Evolutionary conservation across 2,113 vertebrate species (phyloP).

Genomic region (Thymallus thymallus): DNA sequence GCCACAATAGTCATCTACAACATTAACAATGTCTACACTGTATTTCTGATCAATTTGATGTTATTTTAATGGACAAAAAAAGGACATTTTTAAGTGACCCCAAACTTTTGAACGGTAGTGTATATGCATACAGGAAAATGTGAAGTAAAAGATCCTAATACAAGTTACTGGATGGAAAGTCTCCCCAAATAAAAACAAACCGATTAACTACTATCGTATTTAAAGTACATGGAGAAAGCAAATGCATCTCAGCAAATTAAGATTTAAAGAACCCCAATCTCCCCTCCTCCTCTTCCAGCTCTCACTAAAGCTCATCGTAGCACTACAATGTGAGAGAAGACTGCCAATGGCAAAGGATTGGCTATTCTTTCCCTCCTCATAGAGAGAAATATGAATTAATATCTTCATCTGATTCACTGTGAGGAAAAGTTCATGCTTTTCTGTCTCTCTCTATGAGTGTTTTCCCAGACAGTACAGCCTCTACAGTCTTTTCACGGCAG

Average conservation of each 20-base stretch:
- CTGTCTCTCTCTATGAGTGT: conserved; percentile 50
- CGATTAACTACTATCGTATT: no score
- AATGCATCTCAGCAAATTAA: background rate
- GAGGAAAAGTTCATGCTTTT: conserved; percentile 42
- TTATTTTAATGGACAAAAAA: no score
- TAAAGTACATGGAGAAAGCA: background rate
- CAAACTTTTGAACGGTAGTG: no score
- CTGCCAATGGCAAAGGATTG: background rate
- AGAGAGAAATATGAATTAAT: conserved; percentile 37
- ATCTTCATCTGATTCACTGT: conserved; percentile 29
- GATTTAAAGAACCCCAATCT: background rate
- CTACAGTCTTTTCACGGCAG: conserved; percentile 59
- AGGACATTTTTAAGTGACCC: no score
- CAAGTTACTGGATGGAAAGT: no score
- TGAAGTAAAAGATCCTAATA: no score
- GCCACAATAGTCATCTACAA: no score
- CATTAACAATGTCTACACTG: no score
- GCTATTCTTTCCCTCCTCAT: conserved; percentile 21
- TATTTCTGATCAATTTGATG: no score
- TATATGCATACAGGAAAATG: background rate
- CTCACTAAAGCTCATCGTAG: background rate
- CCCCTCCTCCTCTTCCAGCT: background rate
- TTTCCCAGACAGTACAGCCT: conserved; percentile 38
- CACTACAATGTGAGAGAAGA: background rate
- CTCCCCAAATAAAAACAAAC: no score